phyloP scores from a whole-genome alignment of 2,888 invertebrate genomes.

The Tiphia femorata region DNA sequence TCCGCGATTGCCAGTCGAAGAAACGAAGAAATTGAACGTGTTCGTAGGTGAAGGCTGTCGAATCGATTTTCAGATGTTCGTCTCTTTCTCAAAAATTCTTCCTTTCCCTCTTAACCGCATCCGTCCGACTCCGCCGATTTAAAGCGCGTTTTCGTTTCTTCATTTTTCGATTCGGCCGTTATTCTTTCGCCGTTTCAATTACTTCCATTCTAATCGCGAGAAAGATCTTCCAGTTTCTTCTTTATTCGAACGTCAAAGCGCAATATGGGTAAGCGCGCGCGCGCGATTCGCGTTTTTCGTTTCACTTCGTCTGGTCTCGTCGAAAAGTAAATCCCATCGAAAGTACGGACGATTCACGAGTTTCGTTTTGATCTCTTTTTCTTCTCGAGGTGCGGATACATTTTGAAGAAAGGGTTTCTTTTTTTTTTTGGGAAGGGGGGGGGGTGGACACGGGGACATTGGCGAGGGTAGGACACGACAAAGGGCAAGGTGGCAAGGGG shows the following conservation, averaged over 20 bases:
- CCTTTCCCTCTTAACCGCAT: slow-evolving; percentile 5
- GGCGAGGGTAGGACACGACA: slow-evolving; percentile 15
- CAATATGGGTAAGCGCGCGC: no score
- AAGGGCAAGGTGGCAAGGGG: slow-evolving; percentile 12
- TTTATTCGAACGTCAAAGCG: slow-evolving; percentile 6
- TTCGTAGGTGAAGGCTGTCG: slow-evolving; percentile 13
- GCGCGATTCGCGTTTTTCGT: slow-evolving; percentile 12
- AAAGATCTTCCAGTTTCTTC: slow-evolving; percentile 1
- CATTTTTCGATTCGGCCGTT: slow-evolving; percentile 8
- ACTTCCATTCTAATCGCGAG: no score
- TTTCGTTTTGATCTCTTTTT: no score
- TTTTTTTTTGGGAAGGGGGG: slow-evolving; percentile 2
- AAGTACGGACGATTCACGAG: slow-evolving; percentile 34
- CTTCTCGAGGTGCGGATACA: not conserved
- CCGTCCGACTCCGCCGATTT: not conserved
- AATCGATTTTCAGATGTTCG: slow-evolving; percentile 18
- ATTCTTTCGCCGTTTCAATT: slow-evolving; percentile 3
- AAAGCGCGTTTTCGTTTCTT: slow-evolving; percentile 7
- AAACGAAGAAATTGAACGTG: slow-evolving; percentile 40
- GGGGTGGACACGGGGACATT: slow-evolving; percentile 9
- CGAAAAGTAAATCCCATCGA: slow-evolving; percentile 55
- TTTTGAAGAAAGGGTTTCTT: slow-evolving; percentile 16
- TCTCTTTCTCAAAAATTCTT: slow-evolving; percentile 4
- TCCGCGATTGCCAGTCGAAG: slow-evolving; percentile 41
- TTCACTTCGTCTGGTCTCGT: slow-evolving; percentile 23